A percentile compares a stretch with the other conserved stretches of the same genome.
Evolutionary conservation across 2,888 invertebrate species (phyloP).

Genomic region (Troilus luridus): DNA sequence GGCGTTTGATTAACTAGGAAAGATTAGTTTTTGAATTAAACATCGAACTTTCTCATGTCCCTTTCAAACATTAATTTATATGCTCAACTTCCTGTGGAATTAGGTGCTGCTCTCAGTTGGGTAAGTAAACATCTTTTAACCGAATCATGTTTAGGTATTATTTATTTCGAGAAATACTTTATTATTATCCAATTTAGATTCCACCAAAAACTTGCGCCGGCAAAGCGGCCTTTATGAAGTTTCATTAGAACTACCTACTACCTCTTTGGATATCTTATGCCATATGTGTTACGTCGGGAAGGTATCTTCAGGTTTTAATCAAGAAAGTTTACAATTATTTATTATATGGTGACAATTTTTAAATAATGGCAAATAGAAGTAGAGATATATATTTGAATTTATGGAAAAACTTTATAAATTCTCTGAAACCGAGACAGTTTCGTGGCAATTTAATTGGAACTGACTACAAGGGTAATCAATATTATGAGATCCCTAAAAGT

Average conservation of each 20-base stretch:
- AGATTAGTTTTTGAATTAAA: too few relatives aligned
- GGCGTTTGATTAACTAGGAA: too few relatives aligned
- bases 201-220: too few relatives aligned
- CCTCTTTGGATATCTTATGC: neutral
- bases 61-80: too few relatives aligned
- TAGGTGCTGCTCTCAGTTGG: too few relatives aligned
- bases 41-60: too few relatives aligned
- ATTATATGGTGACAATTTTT: neutral
- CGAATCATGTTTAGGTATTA: too few relatives aligned
- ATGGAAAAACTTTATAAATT: slow-evolving; percentile 76
- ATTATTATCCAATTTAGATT: too few relatives aligned
- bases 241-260: neutral
- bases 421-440: slow-evolving; percentile 73
- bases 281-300: neutral
- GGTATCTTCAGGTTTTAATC: neutral
- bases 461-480: slow-evolving; percentile 87
- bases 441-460: slow-evolving; percentile 76
- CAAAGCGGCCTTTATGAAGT: too few relatives aligned
- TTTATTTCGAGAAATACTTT: too few relatives aligned
- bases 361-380: slow-evolving; percentile 60
- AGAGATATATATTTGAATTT: slow-evolving; percentile 69
- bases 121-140: too few relatives aligned
- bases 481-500: slow-evolving; percentile 80
- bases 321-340: neutral
- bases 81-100: too few relatives aligned